phyloP scores from a whole-genome alignment of 2,797 vertebrate genomes.

The Arrhamphus sclerolepis region DNA sequence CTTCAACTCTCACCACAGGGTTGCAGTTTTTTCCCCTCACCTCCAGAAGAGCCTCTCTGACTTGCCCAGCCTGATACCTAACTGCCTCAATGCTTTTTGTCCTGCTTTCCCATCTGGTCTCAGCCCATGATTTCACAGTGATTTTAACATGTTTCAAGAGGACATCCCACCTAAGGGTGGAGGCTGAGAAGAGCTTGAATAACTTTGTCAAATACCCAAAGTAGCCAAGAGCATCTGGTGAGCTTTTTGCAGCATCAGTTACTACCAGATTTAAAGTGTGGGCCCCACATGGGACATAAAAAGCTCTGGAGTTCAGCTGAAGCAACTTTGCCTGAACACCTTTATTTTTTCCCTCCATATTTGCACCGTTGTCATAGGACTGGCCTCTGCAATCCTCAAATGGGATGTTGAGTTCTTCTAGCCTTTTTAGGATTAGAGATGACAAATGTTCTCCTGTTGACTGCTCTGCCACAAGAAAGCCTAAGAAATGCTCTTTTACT shows the following conservation, averaged over 20 bases:
- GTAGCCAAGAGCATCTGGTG: constrained; percentile 11
- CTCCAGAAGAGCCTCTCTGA: constrained; percentile 22
- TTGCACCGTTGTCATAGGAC: background rate
- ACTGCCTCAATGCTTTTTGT: constrained; percentile 29
- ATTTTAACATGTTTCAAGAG: constrained; percentile 22
- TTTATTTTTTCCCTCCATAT: constrained; percentile 11
- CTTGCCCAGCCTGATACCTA: constrained; percentile 15
- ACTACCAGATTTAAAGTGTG: constrained; percentile 21
- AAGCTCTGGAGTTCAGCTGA: background rate
- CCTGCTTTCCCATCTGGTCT: constrained; percentile 34
- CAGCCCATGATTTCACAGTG: constrained; percentile 33
- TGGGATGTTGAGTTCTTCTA: too few relatives aligned
- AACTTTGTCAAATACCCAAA: constrained; percentile 22
- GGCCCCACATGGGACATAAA: constrained; percentile 5
- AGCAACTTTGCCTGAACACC: background rate
- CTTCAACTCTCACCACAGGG: constrained; percentile 13
- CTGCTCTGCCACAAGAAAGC: background rate
- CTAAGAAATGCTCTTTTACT: constrained; percentile 1
- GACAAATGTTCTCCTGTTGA: background rate
- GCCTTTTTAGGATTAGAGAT: too few relatives aligned
- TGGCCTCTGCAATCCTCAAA: too few relatives aligned
- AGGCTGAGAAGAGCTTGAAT: constrained; percentile 13
- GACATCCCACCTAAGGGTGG: constrained; percentile 22
- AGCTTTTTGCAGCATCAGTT: constrained; percentile 16
- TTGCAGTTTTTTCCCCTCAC: constrained; percentile 13